Conservation (phyloP, 2,888 invertebrate genomes). For the Ashinkailepas kermadecensis region DNA sequence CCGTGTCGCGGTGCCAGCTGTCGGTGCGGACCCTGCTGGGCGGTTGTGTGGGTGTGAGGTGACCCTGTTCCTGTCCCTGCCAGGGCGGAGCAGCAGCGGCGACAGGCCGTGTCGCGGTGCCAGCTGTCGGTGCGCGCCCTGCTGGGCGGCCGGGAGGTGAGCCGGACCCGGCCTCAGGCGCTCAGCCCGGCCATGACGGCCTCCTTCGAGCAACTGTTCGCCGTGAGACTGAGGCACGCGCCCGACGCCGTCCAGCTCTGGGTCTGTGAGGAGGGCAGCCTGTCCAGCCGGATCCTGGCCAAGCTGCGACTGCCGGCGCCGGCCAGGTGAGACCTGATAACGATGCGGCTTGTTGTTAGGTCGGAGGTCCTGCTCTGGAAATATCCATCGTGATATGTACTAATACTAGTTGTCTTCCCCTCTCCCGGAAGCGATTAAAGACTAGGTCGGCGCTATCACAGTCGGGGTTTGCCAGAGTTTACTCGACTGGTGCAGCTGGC, state of each 20-base stretch:
- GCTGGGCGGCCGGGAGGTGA: slow-evolving; percentile 4
- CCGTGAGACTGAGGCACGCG: slow-evolving; percentile 2
- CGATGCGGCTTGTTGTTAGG: too few species aligned
- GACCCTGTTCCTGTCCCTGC: neutral
- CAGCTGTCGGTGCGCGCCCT: neutral
- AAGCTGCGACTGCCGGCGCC: neutral
- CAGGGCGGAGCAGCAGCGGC: slow-evolving; percentile 16
- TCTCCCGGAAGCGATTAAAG: too few species aligned
- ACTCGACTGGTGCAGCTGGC: too few species aligned
- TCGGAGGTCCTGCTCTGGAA: too few species aligned
- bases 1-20: neutral
- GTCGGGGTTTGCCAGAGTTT: too few species aligned
- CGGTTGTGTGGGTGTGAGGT: too few species aligned
- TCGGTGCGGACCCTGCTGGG: too few species aligned
- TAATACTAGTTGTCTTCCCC: too few species aligned
- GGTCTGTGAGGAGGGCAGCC: neutral
- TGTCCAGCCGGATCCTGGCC: neutral
- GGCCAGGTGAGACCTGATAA: neutral
- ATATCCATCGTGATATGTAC: too few species aligned
- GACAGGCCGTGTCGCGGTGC: neutral
- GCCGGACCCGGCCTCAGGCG: neutral
- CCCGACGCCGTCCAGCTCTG: slow-evolving; percentile 2
- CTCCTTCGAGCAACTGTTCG: neutral
- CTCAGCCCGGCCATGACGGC: neutral
- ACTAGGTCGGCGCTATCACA: too few species aligned